Evolutionary conservation across 1,140 invertebrate genomes (phyloP).

Genomic region (Bombus difficillimus): DNA sequence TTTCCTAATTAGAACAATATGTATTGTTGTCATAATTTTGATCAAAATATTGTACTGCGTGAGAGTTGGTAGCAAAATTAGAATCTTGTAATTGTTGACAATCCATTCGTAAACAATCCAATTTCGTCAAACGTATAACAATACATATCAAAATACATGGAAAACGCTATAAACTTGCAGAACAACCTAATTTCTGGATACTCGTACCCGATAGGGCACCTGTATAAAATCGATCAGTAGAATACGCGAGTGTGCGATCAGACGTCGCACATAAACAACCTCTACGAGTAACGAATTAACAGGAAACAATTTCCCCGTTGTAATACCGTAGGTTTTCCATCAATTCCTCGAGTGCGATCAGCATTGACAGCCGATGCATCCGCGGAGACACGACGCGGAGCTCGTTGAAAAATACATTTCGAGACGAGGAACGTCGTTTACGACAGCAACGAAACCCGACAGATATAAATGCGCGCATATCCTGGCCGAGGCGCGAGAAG

Average conservation of each 20-base stretch:
- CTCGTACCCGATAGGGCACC: too few species aligned
- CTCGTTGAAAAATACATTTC: slow-evolving; percentile 61
- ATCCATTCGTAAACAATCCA: too few species aligned
- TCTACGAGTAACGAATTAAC: neutral
- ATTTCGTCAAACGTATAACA: too few species aligned
- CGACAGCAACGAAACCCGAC: slow-evolving; percentile 54
- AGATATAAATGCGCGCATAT: slow-evolving; percentile 65
- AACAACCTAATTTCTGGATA: too few species aligned
- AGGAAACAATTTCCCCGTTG: slow-evolving; percentile 8
- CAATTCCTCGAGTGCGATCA: slow-evolving; percentile 30
- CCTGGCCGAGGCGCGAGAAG: slow-evolving; percentile 49
- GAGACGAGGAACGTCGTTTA: slow-evolving; percentile 58
- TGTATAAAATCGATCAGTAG: neutral
- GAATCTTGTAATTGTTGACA: neutral
- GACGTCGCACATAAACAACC: too few species aligned
- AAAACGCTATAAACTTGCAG: too few species aligned
- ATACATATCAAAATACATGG: too few species aligned
- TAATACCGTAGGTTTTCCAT: neutral
- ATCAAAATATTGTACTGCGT: neutral
- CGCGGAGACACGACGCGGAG: slow-evolving; percentile 41
- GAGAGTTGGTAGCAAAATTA: neutral
- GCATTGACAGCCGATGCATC: slow-evolving; percentile 12
- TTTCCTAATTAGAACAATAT: neutral
- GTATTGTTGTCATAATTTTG: neutral
- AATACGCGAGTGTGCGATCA: neutral